These are phyloP conservation scores for Apaloderma vittatum DNA, from an alignment of 2,113 vertebrate species.

Conservation along the genomic window DNA sequence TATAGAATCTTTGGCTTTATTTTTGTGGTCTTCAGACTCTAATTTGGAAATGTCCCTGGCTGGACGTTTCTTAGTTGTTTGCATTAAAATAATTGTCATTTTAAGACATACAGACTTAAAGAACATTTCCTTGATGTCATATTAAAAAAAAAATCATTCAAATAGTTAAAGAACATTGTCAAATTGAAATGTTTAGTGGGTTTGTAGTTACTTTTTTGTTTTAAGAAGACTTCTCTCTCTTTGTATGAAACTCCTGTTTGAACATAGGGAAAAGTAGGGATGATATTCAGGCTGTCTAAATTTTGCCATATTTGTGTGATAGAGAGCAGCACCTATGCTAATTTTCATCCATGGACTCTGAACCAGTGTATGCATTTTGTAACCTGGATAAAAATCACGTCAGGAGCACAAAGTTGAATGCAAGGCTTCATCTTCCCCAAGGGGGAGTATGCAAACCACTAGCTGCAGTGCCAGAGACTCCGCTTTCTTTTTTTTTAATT, in stretches of 20 bases:
- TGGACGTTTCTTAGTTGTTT: neutral
- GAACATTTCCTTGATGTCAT: neutral
- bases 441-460: neutral
- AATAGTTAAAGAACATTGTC: neutral
- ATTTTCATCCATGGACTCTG: neutral
- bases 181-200: neutral
- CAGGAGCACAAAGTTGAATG: neutral
- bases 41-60: neutral
- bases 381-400: neutral
- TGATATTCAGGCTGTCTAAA: neutral
- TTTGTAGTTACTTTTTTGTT: neutral
- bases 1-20: neutral
- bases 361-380: neutral
- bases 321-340: neutral
- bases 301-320: neutral
- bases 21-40: neutral
- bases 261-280: neutral
- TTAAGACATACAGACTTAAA: neutral
- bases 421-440: neutral
- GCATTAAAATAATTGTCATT: neutral
- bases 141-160: neutral
- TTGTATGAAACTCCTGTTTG: neutral
- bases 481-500: neutral
- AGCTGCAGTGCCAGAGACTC: neutral
- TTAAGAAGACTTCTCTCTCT: neutral